phyloP scores from a whole-genome alignment of 2,888 invertebrate species.

The Tenthredo distinguenda region DNA sequence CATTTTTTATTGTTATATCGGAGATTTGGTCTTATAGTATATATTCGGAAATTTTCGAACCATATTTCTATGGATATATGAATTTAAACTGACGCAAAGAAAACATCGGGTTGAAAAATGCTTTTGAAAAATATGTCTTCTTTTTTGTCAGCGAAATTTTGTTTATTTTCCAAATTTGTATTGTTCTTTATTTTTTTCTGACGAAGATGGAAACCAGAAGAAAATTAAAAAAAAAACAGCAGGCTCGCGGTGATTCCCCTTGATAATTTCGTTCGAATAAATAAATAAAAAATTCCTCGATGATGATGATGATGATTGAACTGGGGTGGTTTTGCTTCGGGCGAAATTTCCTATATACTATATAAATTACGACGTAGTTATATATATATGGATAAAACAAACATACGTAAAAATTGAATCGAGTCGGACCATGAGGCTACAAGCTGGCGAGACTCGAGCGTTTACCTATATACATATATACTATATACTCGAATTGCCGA shows the following conservation, averaged over 20 bases:
- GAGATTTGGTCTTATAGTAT: neutral
- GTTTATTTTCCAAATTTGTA: no score
- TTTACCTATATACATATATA: slow-evolving; percentile 4
- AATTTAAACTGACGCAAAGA: no score
- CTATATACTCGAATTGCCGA: slow-evolving; percentile 37
- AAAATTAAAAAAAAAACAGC: neutral
- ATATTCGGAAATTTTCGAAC: no score
- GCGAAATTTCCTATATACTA: slow-evolving; percentile 13
- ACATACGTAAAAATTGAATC: slow-evolving; percentile 35
- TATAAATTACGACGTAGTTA: slow-evolving; percentile 5
- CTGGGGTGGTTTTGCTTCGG: neutral
- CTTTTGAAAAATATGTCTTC: neutral
- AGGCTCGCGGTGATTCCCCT: neutral
- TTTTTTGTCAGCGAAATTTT: neutral
- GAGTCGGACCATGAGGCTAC: neutral
- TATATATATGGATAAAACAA: slow-evolving; percentile 13
- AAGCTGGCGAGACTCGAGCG: slow-evolving; percentile 21
- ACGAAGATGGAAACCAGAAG: neutral
- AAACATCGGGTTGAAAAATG: neutral
- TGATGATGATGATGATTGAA: neutral
- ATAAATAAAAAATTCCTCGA: neutral
- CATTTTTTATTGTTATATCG: neutral
- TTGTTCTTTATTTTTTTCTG: neutral
- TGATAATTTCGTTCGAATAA: neutral
- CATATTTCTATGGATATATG: no score